Evolutionary conservation across 2,888 invertebrate species (phyloP), one percentile per base, ranked within the genome.

Genomic region (Rugalucina vietnamica): DNA sequence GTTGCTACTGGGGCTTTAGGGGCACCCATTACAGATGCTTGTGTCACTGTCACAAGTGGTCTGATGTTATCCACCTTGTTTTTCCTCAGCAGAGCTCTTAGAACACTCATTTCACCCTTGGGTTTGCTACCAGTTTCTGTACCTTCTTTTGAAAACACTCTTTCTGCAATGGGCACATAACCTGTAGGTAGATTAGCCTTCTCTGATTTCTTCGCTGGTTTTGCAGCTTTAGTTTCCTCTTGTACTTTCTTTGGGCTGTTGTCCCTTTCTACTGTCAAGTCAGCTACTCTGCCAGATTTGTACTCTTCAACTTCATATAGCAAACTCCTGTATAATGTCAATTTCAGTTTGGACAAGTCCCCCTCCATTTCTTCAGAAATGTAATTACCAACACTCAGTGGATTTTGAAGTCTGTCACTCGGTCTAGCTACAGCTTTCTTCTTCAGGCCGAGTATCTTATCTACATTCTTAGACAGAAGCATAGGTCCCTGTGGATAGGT

Each of bases 281-380:
- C 32, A 43, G 73, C 8, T 37, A 43, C 18, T 50, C 29, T 43
- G 2, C 34, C 73, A 29, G 50, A 18, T 29, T 50, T 73, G 10
- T 73, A 43, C n/a, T 34, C 49, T 32, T 18, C 29, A 75, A 90
- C 79, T 60, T 92, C 92, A 43, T 90, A 86, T 77, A 92, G 72
- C 43, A 93, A 79, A 79, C 91, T 91, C 39, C 88, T 80, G 72
- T 91, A 91, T 54, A 92, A 57, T 0, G 90, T 88, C 14, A 91
- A 77, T 71, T 91, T 91, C 69, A 91, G 91, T 76, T 91, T 90
- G 0, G 91, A 87, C 14, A 89, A 82, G 43, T 93, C 92, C 1
- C 90, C 92, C 79, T 89, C 91, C 24, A 87, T 84, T 39, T 92
- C 91, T 74, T 92, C 93, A 21, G 91, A 92, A 34, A 93, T 89